Evolutionary conservation across 2,888 invertebrate genomes (phyloP), one percentile per base, ranked within the genome.

Genomic region (Drosophila algonquin): DNA sequence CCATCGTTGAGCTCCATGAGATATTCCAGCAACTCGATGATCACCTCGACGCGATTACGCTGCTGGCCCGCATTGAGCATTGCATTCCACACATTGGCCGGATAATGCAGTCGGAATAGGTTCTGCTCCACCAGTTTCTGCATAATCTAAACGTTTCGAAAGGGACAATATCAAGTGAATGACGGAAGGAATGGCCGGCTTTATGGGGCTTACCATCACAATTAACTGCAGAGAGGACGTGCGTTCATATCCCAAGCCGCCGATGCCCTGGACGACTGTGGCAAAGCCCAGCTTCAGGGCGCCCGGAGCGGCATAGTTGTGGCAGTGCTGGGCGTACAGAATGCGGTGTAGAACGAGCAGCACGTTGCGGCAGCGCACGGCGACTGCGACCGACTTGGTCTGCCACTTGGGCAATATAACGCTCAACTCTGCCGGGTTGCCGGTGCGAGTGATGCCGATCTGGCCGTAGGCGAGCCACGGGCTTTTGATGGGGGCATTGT

Each of bases 341-440:
- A 78, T 8, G 0, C 80, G 73, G 7, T 50, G 55, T 10, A 80
- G 47, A 16, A 78, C 44, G 2, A 59, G 9, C 12, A 78, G 3
- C 52, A 55, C 54, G 27, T 65, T 70, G 2, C 59, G 51, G 12
- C 44, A 24, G 3, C 75, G 71, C 14, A 57, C n/a, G 0, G 47
- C 47, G 14, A 48, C 16, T 0, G 3, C 9, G 1, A 16, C 5
- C 0, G 12, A 10, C 7, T 58, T 54, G 1, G 40, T 7, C 9
- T 63, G 73, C 86, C 80, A 80, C 14, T 58, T 62, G 1, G 86
- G 81, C 40, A 80, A 9, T 1, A 81, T 18, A 1, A 85, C 57
- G 1, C 68, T 70, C 83, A 78, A 85, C 9, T 73, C 63, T 5
- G 51, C 51, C 1, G 62, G 35, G 16, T 45, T 45, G 6, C 48